These are phyloP conservation scores for Forbesichthys agassizii DNA, from an alignment of 2,113 vertebrate genomes.

Conservation along the genomic window DNA sequence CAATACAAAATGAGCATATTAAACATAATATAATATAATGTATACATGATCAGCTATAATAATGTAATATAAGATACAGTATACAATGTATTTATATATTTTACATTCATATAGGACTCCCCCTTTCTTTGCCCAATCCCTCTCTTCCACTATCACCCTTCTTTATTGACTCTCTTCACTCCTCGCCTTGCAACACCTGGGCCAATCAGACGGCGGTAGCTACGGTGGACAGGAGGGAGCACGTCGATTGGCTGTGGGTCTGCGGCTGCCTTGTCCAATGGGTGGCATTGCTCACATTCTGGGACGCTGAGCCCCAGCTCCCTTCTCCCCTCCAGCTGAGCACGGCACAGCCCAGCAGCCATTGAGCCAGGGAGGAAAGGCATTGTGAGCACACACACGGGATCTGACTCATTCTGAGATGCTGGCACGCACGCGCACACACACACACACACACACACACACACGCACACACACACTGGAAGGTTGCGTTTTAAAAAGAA, in stretches of 20 bases:
- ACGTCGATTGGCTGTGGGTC: constrained; percentile 62
- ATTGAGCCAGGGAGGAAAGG: constrained; percentile 70
- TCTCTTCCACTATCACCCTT: constrained; percentile 1
- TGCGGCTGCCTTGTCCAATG: constrained; percentile 61
- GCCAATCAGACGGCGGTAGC: constrained; percentile 67
- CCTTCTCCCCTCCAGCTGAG: constrained; percentile 47
- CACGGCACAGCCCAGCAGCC: constrained; percentile 44
- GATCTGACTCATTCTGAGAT: constrained; percentile 39
- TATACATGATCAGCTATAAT: not conserved
- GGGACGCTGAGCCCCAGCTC: constrained; percentile 49
- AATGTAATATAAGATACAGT: not conserved
- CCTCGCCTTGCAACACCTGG: constrained; percentile 76
- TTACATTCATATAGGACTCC: constrained; percentile 8
- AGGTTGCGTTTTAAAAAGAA: no score
- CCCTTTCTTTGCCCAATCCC: not conserved
- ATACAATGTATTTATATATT: not conserved
- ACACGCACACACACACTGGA: not conserved
- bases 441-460: constrained; percentile 13
- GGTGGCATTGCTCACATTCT: constrained; percentile 47
- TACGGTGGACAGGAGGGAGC: constrained; percentile 51
- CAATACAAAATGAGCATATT: not conserved
- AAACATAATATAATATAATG: not conserved
- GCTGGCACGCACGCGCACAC: constrained; percentile 5
- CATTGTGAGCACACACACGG: constrained; percentile 32
- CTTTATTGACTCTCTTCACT: constrained; percentile 39